phyloP scores from a whole-genome alignment of 2,888 invertebrate species.

The Ommatoiulus sabulosus region DNA sequence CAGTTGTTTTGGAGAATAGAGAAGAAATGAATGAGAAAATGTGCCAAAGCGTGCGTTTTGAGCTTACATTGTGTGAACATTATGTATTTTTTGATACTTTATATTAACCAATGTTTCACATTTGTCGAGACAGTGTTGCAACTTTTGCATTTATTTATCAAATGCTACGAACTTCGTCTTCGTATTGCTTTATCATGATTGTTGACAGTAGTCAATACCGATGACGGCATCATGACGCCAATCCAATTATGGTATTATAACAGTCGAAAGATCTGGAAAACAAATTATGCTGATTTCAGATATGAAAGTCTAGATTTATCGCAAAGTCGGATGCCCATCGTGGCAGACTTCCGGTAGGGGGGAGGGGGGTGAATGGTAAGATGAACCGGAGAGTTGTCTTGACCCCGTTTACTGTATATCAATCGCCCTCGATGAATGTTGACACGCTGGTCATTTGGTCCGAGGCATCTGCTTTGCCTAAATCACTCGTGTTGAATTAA shows the following conservation, averaged over 20 bases:
- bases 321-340: not conserved
- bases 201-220: not conserved
- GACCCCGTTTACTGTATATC: not conserved
- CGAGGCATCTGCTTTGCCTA: conserved; percentile 18
- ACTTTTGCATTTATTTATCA: too few species aligned
- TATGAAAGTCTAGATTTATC: not conserved
- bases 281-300: not conserved
- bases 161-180: too few species aligned
- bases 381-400: not conserved
- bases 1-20: too few species aligned
- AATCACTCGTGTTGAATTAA: not conserved
- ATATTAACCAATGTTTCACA: too few species aligned
- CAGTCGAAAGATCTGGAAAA: not conserved
- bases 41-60: too few species aligned
- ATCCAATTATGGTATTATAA: not conserved
- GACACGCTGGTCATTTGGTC: conserved; percentile 32
- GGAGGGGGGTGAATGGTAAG: not conserved
- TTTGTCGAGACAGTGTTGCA: too few species aligned
- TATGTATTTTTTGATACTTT: too few species aligned
- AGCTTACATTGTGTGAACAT: too few species aligned
- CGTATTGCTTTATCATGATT: not conserved
- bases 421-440: not conserved
- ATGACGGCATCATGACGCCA: too few species aligned
- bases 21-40: too few species aligned
- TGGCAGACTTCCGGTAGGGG: not conserved